phyloP scores from a whole-genome alignment of 2,797 vertebrate species.

The Eremophila alpestris region DNA sequence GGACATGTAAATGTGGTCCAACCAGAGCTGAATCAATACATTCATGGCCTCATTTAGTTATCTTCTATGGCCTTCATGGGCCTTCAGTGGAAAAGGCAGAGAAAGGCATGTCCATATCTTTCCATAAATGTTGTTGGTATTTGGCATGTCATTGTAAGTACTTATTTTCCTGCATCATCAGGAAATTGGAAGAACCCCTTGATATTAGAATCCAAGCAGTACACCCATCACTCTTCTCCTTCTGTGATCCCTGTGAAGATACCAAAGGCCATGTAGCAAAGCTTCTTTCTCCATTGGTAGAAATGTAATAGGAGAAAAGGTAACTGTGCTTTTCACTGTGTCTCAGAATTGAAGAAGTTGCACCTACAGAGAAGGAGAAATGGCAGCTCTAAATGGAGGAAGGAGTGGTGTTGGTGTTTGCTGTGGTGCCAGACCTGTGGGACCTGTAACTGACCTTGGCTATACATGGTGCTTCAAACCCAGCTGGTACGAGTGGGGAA shows the following conservation, averaged over 20 bases:
- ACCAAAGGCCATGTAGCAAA: not conserved
- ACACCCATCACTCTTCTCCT: not conserved
- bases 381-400: not conserved
- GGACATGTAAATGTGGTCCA: not conserved
- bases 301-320: not conserved
- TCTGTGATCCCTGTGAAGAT: not conserved
- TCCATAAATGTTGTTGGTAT: not conserved
- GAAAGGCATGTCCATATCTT: not conserved
- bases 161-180: not conserved
- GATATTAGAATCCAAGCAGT: not conserved
- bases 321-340: not conserved
- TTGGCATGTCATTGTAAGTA: not conserved
- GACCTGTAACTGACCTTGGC: not conserved
- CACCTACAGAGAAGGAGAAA: not conserved
- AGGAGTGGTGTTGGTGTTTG: not conserved
- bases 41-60: not conserved
- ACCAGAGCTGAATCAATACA: not conserved
- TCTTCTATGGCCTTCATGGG: not conserved
- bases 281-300: not conserved
- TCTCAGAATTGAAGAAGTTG: not conserved
- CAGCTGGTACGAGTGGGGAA: not conserved
- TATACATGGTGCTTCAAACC: not conserved
- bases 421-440: not conserved
- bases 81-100: not conserved
- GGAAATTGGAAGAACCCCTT: not conserved